Conservation (phyloP, 2,113 vertebrate genomes). For the Dicerorhinus sumatrensis region DNA sequence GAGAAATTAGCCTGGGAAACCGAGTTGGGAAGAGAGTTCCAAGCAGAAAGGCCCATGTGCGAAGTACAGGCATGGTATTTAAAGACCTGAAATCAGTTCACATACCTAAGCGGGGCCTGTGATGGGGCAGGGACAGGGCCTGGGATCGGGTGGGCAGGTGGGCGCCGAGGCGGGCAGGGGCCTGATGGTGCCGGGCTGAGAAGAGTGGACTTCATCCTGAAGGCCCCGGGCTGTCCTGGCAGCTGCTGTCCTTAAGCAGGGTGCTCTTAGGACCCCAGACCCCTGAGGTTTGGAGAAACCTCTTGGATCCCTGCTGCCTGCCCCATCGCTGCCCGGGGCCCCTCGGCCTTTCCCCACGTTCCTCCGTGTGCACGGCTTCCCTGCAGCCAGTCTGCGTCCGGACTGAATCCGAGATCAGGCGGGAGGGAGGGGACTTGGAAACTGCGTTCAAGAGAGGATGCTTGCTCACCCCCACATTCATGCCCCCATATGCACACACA, state of each 20-base stretch:
- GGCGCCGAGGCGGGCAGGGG: not conserved
- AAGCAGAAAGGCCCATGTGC: not conserved
- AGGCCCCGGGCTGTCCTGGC: not conserved
- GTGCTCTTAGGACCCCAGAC: not conserved
- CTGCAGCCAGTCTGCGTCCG: not conserved
- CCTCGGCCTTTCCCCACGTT: rapidly evolving
- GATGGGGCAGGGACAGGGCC: not conserved
- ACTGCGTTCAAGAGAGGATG: not conserved
- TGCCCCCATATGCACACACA: rapidly evolving
- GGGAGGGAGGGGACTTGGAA: not conserved
- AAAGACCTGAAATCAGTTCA: not conserved
- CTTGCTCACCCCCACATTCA: rapidly evolving
- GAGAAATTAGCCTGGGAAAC: not conserved
- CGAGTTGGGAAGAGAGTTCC: too few species aligned
- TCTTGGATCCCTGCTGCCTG: not conserved
- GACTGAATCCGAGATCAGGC: not conserved
- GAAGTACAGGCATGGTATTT: rapidly evolving
- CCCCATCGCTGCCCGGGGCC: rapidly evolving
- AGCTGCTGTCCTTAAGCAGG: not conserved
- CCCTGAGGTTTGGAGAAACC: not conserved
- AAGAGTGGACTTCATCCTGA: not conserved
- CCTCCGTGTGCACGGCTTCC: not conserved
- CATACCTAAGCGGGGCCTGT: not conserved
- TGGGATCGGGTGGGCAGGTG: not conserved
- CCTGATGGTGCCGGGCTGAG: rapidly evolving